phyloP scores from a whole-genome alignment of 2,113 vertebrate species.

The Orycteropus afer region DNA sequence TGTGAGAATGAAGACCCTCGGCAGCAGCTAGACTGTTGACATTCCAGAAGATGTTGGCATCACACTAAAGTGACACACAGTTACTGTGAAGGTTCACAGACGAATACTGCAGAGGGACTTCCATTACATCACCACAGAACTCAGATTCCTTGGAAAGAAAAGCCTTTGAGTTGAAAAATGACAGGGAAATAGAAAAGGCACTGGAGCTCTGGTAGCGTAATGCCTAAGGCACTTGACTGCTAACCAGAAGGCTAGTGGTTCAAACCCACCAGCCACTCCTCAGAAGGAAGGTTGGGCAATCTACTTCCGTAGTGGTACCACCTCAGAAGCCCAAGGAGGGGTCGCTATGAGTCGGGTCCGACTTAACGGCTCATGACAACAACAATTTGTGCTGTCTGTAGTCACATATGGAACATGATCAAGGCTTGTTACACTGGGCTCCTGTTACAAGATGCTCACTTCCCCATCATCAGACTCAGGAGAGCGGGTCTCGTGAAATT shows the following conservation, averaged over 20 bases:
- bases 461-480: neutral
- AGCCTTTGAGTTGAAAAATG: neutral
- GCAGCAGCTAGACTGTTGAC: neutral
- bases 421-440: neutral
- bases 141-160: neutral
- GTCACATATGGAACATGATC: neutral
- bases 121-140: neutral
- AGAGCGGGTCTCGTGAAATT: neutral
- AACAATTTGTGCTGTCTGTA: neutral
- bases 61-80: neutral
- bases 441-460: neutral
- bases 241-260: no score
- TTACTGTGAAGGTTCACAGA: neutral
- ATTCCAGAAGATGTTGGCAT: neutral
- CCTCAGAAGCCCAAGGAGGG: no score
- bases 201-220: no score
- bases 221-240: no score
- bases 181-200: neutral
- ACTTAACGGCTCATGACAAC: no score
- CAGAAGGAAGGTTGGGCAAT: no score
- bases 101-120: neutral
- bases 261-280: no score
- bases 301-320: no score
- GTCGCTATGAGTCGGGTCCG: no score
- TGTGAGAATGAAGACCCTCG: neutral